Evolutionary conservation across 2,113 vertebrate genomes (phyloP).

Genomic region (Tympanuchus pallidicinctus): DNA sequence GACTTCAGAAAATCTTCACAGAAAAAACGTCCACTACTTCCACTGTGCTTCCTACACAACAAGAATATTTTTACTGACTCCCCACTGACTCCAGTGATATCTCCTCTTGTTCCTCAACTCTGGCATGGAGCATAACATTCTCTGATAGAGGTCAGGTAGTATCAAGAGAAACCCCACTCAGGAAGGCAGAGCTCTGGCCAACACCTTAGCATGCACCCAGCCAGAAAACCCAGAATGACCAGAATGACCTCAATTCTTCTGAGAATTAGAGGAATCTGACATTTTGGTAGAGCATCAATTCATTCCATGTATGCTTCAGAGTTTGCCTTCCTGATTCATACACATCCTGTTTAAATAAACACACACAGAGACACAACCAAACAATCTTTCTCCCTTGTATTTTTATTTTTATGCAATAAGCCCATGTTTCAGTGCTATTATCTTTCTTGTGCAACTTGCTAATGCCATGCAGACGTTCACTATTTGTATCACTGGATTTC

Average conservation of each 20-base stretch:
- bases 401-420: background rate
- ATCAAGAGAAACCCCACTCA: background rate
- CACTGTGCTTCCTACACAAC: background rate
- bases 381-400: background rate
- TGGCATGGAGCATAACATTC: background rate
- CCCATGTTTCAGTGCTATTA: background rate
- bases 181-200: background rate
- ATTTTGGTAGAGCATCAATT: background rate
- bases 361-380: background rate
- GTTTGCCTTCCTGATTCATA: background rate
- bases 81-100: background rate
- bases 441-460: background rate
- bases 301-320: background rate
- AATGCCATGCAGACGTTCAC: fast-evolving
- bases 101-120: background rate
- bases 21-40: background rate
- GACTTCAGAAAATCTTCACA: background rate
- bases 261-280: background rate
- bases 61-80: background rate
- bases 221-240: background rate
- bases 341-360: background rate
- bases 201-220: background rate
- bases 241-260: background rate
- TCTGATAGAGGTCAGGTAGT: background rate
- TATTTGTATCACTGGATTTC: background rate